A percentile compares a stretch with the other conserved stretches of the same genome.
Evolutionary conservation across 2,888 invertebrate genomes (phyloP).

Genomic region (Dicycla oo): DNA sequence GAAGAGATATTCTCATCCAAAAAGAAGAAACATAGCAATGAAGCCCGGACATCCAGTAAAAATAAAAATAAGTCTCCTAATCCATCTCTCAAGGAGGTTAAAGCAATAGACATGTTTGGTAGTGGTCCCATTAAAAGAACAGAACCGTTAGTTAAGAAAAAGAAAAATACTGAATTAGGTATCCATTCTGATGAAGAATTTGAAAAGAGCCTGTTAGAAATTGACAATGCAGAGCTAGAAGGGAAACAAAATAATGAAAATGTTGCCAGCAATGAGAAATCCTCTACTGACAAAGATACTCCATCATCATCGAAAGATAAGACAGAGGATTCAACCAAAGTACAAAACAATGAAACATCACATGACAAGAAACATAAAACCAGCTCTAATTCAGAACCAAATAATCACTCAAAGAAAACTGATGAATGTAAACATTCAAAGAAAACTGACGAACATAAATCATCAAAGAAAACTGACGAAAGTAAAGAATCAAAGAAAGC

Average conservation of each 20-base stretch:
- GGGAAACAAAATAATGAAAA: slow-evolving; percentile 38
- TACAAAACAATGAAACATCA: slow-evolving; percentile 10
- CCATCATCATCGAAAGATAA: slow-evolving; percentile 43
- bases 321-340: slow-evolving; percentile 17
- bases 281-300: slow-evolving; percentile 12
- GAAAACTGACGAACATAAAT: slow-evolving; percentile 24
- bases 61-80: slow-evolving; percentile 72
- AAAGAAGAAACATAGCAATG: slow-evolving; percentile 73
- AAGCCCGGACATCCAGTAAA: slow-evolving; percentile 71
- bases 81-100: slow-evolving; percentile 79
- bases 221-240: slow-evolving; percentile 89
- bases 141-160: slow-evolving; percentile 83
- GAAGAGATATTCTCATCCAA: slow-evolving; percentile 60
- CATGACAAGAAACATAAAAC: slow-evolving; percentile 48
- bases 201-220: slow-evolving; percentile 91
- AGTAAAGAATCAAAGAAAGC: slow-evolving; percentile 22
- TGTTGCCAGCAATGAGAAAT: slow-evolving; percentile 10
- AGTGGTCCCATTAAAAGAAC: slow-evolving; percentile 91
- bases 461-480: slow-evolving; percentile 21
- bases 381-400: slow-evolving; percentile 26
- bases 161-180: slow-evolving; percentile 86
- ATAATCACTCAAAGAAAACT: slow-evolving; percentile 29
- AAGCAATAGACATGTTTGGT: slow-evolving; percentile 91
- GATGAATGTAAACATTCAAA: slow-evolving; percentile 8
- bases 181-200: slow-evolving; percentile 93